Base-by-base conservation (phyloP, 2,113 vertebrate genomes). In the Hippoglossus stenolepis region DNA sequence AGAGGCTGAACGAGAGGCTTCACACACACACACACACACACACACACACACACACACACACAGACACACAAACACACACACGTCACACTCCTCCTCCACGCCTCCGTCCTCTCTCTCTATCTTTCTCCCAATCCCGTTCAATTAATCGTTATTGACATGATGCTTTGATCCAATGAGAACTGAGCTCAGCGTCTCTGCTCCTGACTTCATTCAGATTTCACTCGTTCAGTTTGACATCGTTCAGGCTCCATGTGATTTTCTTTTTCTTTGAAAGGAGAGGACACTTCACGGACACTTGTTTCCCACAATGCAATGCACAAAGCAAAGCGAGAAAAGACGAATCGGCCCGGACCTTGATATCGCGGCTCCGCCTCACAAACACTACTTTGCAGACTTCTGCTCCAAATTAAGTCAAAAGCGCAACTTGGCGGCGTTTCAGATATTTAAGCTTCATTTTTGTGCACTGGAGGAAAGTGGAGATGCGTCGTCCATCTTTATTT, bases 111-210 rank as follows among this genome's bases (percentile, higher is more conserved):
- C 47, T 61, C 47, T 18, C 47, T 51, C 47, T 4, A 23, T 65
- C 40, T 54, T 58, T 67, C 73, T 61, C 43, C 62, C 45, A 70
- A 23, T 85, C 73, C 60, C 70, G n/a, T 78, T 83, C 64, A 80
- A 62, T 85, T 73, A 80, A 84, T 58, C 53, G 85, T 79, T 85
- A 80, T 71, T 80, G 83, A 82, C 78, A 71, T 35, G 31, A 58
- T n/a, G 45, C 75, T 82, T 80, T 69, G 45, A 69, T 75, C 40
- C 83, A 71, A 80, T n/a, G 14, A 21, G n/a, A 15, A 40, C 24
- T 54, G 35, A 63, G 63, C 66, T 65, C 54, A 17, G 23, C 17
- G 28, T 38, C 59, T 67, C 65, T 40, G 21, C 31, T 49, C 58
- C 38, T 35, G 20, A 54, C 40, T 59, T 24, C 31, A 5, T 40